Evolutionary conservation across 2,888 invertebrate species (phyloP).

Genomic region (Seira sanloemensis): DNA sequence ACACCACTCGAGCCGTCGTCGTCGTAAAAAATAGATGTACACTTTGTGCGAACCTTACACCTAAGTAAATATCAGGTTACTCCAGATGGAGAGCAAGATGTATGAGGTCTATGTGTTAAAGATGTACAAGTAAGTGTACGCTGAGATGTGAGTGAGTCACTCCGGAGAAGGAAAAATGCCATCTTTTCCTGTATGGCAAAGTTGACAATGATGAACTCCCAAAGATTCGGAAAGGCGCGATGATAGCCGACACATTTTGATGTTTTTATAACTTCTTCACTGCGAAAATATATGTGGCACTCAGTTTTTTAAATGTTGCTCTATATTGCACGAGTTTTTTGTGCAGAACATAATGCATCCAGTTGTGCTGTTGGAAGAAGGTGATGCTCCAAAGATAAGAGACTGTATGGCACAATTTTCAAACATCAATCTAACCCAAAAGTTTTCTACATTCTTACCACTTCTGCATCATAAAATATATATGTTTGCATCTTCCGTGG

Average conservation of each 20-base stretch:
- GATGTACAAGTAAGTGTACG: neutral
- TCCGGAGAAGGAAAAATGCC: constrained; percentile 12
- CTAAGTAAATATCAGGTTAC: neutral
- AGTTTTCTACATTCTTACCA: neutral
- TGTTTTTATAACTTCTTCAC: constrained; percentile 24
- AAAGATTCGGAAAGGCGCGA: constrained; percentile 52
- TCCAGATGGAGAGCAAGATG: neutral
- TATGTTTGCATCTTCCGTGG: neutral
- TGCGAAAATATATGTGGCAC: neutral
- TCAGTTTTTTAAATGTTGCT: neutral
- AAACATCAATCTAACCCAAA: neutral
- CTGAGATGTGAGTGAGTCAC: neutral
- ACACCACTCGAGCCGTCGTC: neutral
- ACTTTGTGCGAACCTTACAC: neutral
- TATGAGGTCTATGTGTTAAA: neutral
- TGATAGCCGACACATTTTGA: constrained; percentile 48
- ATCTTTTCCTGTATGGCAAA: constrained; percentile 27
- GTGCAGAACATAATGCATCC: neutral
- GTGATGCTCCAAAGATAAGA: neutral
- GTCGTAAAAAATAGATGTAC: neutral
- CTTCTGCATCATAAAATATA: neutral
- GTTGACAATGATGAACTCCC: constrained; percentile 57
- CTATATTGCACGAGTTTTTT: neutral
- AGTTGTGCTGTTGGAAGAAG: neutral
- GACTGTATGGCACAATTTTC: no score